These are phyloP conservation scores for Perithous albicinctus DNA, from an alignment of 2,888 invertebrate species.

Conservation along the genomic window DNA sequence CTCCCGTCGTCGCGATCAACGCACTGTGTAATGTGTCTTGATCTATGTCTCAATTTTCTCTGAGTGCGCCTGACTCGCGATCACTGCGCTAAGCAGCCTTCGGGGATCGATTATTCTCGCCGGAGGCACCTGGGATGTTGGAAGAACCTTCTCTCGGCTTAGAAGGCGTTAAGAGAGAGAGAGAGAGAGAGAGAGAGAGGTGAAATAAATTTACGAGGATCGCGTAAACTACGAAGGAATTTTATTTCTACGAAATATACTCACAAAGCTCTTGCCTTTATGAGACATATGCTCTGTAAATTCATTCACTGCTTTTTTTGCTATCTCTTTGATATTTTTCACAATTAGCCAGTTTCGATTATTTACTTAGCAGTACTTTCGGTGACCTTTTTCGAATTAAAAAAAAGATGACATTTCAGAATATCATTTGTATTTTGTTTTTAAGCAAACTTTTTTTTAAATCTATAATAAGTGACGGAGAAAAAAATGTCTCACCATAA, in stretches of 20 bases:
- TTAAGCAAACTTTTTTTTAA: too few species aligned
- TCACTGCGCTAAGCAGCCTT: constrained; percentile 62
- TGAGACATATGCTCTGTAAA: too few species aligned
- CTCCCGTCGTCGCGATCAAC: constrained; percentile 35
- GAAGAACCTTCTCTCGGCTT: not conserved
- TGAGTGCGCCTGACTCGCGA: constrained; percentile 56
- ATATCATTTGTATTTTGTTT: too few species aligned
- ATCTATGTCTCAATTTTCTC: constrained; percentile 72
- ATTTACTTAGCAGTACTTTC: too few species aligned
- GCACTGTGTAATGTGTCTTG: constrained; percentile 65
- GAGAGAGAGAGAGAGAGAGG: constrained; percentile 21
- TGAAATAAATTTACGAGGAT: constrained; percentile 49
- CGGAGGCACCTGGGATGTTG: constrained; percentile 62
- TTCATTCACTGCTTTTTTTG: too few species aligned
- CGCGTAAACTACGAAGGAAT: constrained; percentile 60
- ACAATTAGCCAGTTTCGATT: too few species aligned
- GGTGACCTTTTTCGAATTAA: too few species aligned
- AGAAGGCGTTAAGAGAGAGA: not conserved
- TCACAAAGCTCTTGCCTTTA: not conserved
- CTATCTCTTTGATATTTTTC: too few species aligned
- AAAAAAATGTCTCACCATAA: too few species aligned
- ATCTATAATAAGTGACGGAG: too few species aligned
- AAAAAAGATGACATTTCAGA: too few species aligned
- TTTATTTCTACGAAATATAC: constrained; percentile 59
- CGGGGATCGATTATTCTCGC: constrained; percentile 70